Percentiles rank a stretch among this genome's conserved stretches.
phyloP scores from a whole-genome alignment of 2,888 invertebrate species.

The Nephrotoma guestfalica region DNA sequence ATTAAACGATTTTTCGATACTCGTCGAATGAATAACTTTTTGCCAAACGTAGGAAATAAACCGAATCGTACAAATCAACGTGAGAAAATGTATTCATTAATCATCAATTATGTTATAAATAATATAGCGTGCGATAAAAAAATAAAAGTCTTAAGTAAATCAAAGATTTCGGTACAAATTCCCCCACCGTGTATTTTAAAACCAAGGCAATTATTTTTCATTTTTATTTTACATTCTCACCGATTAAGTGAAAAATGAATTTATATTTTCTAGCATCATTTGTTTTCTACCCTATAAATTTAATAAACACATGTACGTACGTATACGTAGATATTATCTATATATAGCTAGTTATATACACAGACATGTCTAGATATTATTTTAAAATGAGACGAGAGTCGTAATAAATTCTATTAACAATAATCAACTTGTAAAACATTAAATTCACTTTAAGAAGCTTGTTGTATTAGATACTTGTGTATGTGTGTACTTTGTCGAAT shows the following conservation, averaged over 20 bases:
- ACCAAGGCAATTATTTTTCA: background rate
- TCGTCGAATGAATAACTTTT: background rate
- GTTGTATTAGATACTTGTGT: background rate
- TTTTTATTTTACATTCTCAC: background rate
- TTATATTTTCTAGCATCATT: background rate
- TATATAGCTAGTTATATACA: too few species aligned
- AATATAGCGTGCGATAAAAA: background rate
- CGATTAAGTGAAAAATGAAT: background rate
- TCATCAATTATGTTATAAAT: background rate
- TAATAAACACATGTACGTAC: background rate
- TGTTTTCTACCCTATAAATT: background rate
- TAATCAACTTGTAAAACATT: background rate
- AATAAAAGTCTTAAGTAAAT: background rate
- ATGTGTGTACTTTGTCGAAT: background rate
- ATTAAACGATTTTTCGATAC: background rate
- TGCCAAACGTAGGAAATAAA: background rate
- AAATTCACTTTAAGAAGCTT: background rate
- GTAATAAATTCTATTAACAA: background rate
- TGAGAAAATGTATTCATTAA: background rate
- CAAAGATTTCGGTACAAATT: background rate
- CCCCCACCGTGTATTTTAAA: background rate
- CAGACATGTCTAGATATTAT: background rate
- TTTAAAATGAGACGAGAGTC: background rate
- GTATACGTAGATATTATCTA: background rate
- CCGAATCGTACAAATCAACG: background rate